Evolutionary conservation across 2,113 vertebrate species (phyloP).

Genomic region (Athene noctua): DNA sequence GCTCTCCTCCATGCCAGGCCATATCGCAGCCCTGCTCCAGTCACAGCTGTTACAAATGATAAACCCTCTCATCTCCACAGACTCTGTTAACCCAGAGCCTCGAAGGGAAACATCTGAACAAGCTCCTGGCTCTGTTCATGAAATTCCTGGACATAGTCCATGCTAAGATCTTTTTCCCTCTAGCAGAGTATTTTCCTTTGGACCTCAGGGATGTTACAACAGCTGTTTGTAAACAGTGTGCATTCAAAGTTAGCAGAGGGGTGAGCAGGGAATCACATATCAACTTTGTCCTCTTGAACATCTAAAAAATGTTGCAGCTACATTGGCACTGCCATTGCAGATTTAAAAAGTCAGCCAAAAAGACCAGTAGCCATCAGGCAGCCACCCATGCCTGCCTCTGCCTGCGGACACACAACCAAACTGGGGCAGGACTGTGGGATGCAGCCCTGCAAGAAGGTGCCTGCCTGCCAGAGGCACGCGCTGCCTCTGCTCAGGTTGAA

Average conservation of each 20-base stretch:
- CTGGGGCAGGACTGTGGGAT: not conserved
- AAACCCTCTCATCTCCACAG: constrained; percentile 1
- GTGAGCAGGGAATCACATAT: not conserved
- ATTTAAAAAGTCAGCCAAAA: not conserved
- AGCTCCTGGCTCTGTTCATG: not conserved
- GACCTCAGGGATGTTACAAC: constrained; percentile 54
- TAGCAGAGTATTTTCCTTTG: constrained; percentile 10
- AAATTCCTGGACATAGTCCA: constrained; percentile 56
- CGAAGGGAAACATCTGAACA: constrained; percentile 32
- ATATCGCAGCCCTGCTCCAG: not conserved
- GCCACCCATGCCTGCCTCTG: not conserved
- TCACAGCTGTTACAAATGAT: not conserved
- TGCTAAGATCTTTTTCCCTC: constrained; percentile 29
- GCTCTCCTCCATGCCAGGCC: not conserved
- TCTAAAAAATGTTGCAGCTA: constrained; percentile 31
- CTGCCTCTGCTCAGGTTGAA: not conserved
- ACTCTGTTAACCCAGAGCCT: not conserved
- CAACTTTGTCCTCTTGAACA: constrained; percentile 31
- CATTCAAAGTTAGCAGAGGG: constrained; percentile 42
- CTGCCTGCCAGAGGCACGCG: fast-evolving
- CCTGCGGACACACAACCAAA: not conserved
- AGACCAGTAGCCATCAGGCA: not conserved
- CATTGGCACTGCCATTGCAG: not conserved
- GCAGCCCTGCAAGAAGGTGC: not conserved
- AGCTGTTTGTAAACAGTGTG: constrained; percentile 68